These are phyloP conservation scores for Polyommatus iphigenia DNA, from an alignment of 2,888 invertebrate genomes.

Conservation along the genomic window DNA sequence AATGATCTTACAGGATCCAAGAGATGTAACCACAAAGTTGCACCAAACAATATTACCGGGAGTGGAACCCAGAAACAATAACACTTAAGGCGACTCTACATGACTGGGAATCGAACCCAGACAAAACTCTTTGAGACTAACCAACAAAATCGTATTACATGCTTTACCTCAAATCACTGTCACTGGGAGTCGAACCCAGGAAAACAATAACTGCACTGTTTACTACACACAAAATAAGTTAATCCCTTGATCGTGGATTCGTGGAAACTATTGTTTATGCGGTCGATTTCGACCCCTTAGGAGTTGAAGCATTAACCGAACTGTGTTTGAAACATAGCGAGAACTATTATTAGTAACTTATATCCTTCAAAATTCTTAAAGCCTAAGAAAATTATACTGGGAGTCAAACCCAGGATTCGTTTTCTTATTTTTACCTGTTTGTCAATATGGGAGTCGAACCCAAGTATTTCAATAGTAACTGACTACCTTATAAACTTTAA, in stretches of 20 bases:
- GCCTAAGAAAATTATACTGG: neutral
- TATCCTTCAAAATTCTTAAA: neutral
- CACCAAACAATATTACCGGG: neutral
- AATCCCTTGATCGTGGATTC: no score
- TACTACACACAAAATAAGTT: neutral
- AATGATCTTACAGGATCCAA: neutral
- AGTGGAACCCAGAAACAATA: neutral
- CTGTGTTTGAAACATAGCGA: neutral
- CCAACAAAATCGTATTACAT: neutral
- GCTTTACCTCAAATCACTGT: neutral
- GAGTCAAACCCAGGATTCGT: conserved; percentile 25
- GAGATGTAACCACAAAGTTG: neutral
- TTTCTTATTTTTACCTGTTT: neutral
- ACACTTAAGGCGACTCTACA: neutral
- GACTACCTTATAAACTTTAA: no score
- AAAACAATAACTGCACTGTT: neutral
- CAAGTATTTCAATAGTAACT: neutral
- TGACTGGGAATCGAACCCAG: conserved; percentile 35
- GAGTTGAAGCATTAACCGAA: neutral
- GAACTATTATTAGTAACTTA: neutral
- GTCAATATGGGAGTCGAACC: neutral
- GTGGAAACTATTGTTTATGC: no score
- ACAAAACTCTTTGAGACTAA: neutral
- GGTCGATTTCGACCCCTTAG: no score
- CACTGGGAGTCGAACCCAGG: conserved; percentile 38